phyloP scores from a whole-genome alignment of 2,113 vertebrate genomes.

The Pelecanoides urinatrix region DNA sequence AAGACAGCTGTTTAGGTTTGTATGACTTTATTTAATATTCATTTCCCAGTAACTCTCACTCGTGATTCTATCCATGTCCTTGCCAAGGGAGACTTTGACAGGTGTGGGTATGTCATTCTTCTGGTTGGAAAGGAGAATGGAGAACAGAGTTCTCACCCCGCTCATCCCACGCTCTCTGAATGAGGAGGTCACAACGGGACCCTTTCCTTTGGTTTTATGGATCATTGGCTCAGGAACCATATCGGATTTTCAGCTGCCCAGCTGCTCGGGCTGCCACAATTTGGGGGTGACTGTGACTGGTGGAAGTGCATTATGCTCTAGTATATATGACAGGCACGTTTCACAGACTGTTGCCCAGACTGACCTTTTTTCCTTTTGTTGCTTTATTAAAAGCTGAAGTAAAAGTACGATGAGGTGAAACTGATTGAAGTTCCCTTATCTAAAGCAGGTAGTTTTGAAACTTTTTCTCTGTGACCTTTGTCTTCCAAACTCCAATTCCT shows the following conservation, averaged over 20 bases:
- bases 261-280: background rate
- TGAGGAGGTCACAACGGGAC: background rate
- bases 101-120: background rate
- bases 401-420: background rate
- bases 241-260: background rate
- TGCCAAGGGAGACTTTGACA: background rate
- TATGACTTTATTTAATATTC: slow-evolving; percentile 62
- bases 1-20: slow-evolving; percentile 94
- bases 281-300: background rate
- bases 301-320: background rate
- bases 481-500: background rate
- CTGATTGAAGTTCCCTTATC: background rate
- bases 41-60: background rate
- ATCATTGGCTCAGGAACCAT: background rate
- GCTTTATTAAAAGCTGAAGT: background rate
- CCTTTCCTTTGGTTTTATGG: background rate
- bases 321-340: background rate
- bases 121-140: background rate
- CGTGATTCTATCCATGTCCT: background rate
- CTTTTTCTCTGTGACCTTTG: background rate
- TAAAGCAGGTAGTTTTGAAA: background rate
- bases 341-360: background rate
- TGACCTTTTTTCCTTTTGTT: background rate
- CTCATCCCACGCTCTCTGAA: background rate
- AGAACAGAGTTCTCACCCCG: background rate